phyloP scores from a whole-genome alignment of 2,888 invertebrate species.

The Julus scanicus region DNA sequence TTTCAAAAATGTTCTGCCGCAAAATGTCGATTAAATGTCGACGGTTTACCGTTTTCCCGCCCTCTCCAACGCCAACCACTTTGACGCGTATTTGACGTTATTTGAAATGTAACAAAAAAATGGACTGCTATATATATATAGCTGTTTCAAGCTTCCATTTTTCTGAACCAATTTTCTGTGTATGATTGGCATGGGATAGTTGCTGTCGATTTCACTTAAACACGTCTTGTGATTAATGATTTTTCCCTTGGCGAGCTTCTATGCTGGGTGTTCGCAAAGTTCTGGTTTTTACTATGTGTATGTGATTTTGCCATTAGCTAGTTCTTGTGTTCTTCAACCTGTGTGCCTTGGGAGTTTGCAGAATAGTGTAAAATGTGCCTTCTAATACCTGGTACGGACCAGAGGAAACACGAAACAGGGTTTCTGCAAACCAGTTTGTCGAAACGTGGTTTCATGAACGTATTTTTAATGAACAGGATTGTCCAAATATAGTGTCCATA shows the following conservation, averaged over 20 bases:
- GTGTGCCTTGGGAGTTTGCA: too few species aligned
- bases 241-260: not conserved
- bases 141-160: not conserved
- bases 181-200: slow-evolving; percentile 26
- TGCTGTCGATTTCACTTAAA: slow-evolving; percentile 21
- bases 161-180: not conserved
- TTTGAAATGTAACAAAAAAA: slow-evolving; percentile 27
- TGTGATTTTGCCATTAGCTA: too few species aligned
- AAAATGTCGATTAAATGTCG: not conserved
- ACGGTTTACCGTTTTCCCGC: slow-evolving; percentile 8
- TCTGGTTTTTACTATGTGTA: too few species aligned
- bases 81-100: slow-evolving; percentile 5
- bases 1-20: not conserved
- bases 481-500: too few species aligned
- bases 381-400: too few species aligned
- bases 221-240: not conserved
- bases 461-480: too few species aligned
- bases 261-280: not conserved
- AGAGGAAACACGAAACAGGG: too few species aligned
- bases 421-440: too few species aligned
- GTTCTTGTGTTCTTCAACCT: too few species aligned
- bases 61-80: not conserved
- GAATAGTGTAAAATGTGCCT: too few species aligned
- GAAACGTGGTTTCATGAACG: too few species aligned
- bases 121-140: not conserved